Evolutionary conservation across 64 coral and sea anemone species (phyloP).

Genomic region (Catalaphyllia jardinei): DNA sequence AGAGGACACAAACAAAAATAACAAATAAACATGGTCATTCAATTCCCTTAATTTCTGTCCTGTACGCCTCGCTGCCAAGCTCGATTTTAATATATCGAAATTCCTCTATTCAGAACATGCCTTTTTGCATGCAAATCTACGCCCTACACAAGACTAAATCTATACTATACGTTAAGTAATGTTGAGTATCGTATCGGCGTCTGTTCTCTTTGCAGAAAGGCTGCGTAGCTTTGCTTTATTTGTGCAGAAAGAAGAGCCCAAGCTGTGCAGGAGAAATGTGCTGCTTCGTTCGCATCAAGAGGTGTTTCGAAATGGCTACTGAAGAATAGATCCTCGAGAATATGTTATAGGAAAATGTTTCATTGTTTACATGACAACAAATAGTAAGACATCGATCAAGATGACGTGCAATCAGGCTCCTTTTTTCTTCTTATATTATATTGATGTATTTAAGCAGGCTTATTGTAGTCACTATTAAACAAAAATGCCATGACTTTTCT

Average conservation of each 20-base stretch:
- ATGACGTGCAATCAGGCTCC: constrained; percentile 12
- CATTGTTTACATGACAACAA: constrained; percentile 23
- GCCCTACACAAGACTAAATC: too few relatives aligned
- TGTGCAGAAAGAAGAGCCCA: background rate
- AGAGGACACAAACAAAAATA: too few relatives aligned
- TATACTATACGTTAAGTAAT: background rate
- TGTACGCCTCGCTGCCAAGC: too few relatives aligned
- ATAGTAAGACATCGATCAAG: constrained; percentile 24
- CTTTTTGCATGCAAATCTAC: too few relatives aligned
- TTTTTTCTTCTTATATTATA: too few relatives aligned
- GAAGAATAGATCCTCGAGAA: background rate
- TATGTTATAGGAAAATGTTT: background rate
- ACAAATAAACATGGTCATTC: too few relatives aligned
- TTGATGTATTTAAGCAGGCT: too few relatives aligned
- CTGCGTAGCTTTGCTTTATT: background rate
- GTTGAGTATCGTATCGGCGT: background rate
- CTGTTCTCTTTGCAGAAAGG: constrained; percentile 6
- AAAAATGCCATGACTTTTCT: too few relatives aligned
- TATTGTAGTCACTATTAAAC: too few relatives aligned
- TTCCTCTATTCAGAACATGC: too few relatives aligned
- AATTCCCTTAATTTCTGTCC: too few relatives aligned
- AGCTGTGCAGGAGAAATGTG: constrained; percentile 10
- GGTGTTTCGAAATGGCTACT: background rate
- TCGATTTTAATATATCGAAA: too few relatives aligned
- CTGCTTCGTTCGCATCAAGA: constrained; percentile 20